Base-by-base conservation (phyloP, 2,113 vertebrate species). In the Plestiodon gilberti region DNA sequence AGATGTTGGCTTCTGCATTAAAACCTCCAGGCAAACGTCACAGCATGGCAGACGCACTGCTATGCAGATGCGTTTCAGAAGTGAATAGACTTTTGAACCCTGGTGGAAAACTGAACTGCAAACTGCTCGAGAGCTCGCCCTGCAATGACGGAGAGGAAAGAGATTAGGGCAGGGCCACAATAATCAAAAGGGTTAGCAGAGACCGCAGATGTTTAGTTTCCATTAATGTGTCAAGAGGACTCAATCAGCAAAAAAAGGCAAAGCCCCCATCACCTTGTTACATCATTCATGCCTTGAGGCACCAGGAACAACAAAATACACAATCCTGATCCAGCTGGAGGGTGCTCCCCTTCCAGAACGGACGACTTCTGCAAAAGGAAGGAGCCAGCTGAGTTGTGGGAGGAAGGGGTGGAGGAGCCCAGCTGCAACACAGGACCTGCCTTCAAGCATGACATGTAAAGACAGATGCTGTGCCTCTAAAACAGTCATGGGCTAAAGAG, bases 191-290 rank as follows among this genome's bases (percentile, higher is more conserved):
- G 86, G 57, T 82, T 91, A 81, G 59, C 91, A 62, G 94, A 88
- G 70, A 74, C 78, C 77, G 82, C 33, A 91, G 89, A 87, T 61
- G 75, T 76, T 80, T 89, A 69, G 89, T 93, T 92, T 90, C 86
- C 90, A 73, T 94, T 93, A 94, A 88, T 86, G 89, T 89, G 94
- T 92, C 82, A 77, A n/a, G 40, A 86, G 67, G 89, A 92, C 70
- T 89, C 91, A 79, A 8, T n/a, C 79, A 89, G 94, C 91, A 89
- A 91, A 89, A 90, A 87, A 90, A 84, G 25, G 77, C 93, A 93
- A 96, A 95, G 96, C 94, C 43, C 92, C 93, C 8, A 78, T 88
- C 82, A 86, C 91, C 93, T 94, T 87, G 48, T 76, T 15, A 64
- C 81, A 4, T 52, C 0, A 0, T 28, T 61, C 92, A 78, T 11